Base-by-base conservation (phyloP, 2,113 vertebrate genomes). In the Hepsetus odoe region DNA sequence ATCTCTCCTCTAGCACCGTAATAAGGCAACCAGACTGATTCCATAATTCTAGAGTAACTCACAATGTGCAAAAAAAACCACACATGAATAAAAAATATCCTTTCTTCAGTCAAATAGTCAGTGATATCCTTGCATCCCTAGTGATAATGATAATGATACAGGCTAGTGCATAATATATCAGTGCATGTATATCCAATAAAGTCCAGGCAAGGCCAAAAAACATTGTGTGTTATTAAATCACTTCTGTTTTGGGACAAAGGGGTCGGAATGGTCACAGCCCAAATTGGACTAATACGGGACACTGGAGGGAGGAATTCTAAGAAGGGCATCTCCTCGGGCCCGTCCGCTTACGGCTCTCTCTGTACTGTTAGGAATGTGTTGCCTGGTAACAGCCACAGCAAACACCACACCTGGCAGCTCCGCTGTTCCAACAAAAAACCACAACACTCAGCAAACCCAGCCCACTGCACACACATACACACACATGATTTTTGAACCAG, bases 331-430 rank as follows among this genome's bases (percentile, higher is more conserved):
- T 65, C 62, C 49, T 64, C 10, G 20, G n/a, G 44, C 46, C 55
- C 78, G 59, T 53, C 65, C 20, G 5, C 66, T 74, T 18, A 42
- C 32, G 20, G 64, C 66, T 79, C 61, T 79, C 61, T 61, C 62
- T 65, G 83, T 80, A 44, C 85, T 87, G 90, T 92, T 93, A 92
- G 87, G 87, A 89, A 87, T 83, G 83, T 4, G 87, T 91, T 88
- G 86, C 92, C 85, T 72, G 80, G 91, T 88, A 82, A 89, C 90
- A 72, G 76, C 42, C 72, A 84, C 74, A 58, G 75, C 84, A 91
- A 91, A 91, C 87, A 89, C 86, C 68, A 84, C 88, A 91, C 89
- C 90, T 91, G 91, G 89, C 86, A 89, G 77, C 68, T 38, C 71
- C 69, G 76, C 62, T 49, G 84, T 84, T 86, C 76, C 53, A 68